Base-by-base conservation (phyloP, 2,113 vertebrate species). In the Varanus komodoensis region DNA sequence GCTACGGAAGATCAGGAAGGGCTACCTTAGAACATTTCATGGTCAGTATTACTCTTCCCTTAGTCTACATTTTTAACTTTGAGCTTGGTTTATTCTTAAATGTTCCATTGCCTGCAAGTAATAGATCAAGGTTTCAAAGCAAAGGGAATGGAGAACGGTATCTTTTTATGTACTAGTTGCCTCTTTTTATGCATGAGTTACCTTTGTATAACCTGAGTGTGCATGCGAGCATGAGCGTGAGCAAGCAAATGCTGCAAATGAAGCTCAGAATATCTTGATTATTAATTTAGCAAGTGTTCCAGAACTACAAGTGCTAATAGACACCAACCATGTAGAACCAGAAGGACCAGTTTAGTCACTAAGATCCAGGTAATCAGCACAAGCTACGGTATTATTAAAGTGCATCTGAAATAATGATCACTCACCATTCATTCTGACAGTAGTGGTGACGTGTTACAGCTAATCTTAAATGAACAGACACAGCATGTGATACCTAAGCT, bases 341-440 rank as follows among this genome's bases (percentile, higher is more conserved):
- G 82, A 34, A 67, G 21, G 17, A n/a, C 0, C 73, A 75, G 82
- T 69, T 86, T 89, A 77, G 52, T 78, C 85, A 1, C 0, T 4
- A 84, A n/a, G 57, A 8, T 64, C 89, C 71, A 85, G 88, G 0
- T 89, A 86, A 87, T 84, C 57, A 86, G 90, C 86, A 93, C 48
- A 0, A 83, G 91, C 25, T 44, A 0, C 85, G 75, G 6, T 34
- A 75, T 90, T 87, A 89, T 0, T 0, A 0, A 68, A 48, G 3
- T 8, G 32, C 0, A 3, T 74, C 74, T 82, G 25, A 52, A 27
- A 73, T 0, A 3, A 38, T 79, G 54, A 52, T 0, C 1, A 3
- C 74, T 87, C 54, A 61, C 32, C 87, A 6, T n/a, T 17, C 44
- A 32, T 48, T 87, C 32, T 25, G 27, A 11, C 21, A 48, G 27